Percentiles rank a stretch among this genome's conserved stretches.
Conservation (phyloP, 2,113 vertebrate genomes). For the Puma concolor region DNA sequence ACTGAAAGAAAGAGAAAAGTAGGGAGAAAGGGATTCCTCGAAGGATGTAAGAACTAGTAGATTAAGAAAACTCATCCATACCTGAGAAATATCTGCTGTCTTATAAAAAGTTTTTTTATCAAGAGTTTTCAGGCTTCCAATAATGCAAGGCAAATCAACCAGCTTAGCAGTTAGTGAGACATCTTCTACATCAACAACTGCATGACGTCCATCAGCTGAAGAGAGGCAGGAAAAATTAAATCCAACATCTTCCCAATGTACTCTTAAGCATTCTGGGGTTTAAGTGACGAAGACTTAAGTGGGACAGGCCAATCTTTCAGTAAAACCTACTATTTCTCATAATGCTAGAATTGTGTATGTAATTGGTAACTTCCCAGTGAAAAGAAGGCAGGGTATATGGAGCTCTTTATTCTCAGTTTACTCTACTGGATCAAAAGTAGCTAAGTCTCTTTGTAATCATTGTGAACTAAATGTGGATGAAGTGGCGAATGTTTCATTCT, state of each 20-base stretch:
- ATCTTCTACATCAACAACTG: slow-evolving; percentile 93
- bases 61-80: slow-evolving; percentile 78
- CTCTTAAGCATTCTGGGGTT: neutral
- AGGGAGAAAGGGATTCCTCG: neutral
- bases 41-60: neutral
- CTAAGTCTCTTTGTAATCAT: slow-evolving; percentile 18
- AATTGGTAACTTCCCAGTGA: slow-evolving; percentile 6
- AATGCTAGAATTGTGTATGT: neutral
- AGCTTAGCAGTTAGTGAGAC: slow-evolving; percentile 94
- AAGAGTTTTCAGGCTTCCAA: slow-evolving; percentile 94
- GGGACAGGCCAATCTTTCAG: neutral
- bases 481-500: slow-evolving; percentile 26
- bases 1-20: neutral
- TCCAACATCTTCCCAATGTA: neutral
- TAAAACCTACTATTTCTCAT: slow-evolving; percentile 46
- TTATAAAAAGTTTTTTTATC: slow-evolving; percentile 98
- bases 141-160: slow-evolving; percentile 95
- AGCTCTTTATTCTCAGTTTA: neutral
- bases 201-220: slow-evolving; percentile 93
- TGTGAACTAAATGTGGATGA: slow-evolving; percentile 26
- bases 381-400: neutral
- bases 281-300: slow-evolving; percentile 36
- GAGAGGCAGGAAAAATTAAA: slow-evolving; percentile 57
- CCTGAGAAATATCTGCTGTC: slow-evolving; percentile 97
- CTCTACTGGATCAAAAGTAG: slow-evolving; percentile 34